Percentiles rank a stretch among this genome's conserved stretches.
These are phyloP conservation scores for Aphelenchoides besseyi DNA, from an alignment of 1,140 invertebrate species.

Conservation along the genomic window DNA sequence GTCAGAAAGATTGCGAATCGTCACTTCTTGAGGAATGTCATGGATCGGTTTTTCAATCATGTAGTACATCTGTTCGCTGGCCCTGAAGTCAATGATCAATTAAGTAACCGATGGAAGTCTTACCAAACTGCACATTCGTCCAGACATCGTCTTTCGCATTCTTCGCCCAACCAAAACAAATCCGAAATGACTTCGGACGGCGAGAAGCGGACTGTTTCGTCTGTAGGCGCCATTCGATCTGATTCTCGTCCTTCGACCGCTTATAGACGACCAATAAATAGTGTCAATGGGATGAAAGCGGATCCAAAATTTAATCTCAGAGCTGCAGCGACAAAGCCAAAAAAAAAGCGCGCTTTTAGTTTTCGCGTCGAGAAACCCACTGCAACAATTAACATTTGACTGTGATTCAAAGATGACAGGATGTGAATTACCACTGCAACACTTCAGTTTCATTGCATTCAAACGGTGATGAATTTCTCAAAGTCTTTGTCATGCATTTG, in stretches of 20 bases:
- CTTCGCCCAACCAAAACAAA: constrained; percentile 38
- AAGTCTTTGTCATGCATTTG: too few species aligned
- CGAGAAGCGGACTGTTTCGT: neutral
- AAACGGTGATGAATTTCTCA: too few species aligned
- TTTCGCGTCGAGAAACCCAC: neutral
- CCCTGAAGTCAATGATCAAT: constrained; percentile 33
- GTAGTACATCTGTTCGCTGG: constrained; percentile 35
- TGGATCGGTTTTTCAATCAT: constrained; percentile 18
- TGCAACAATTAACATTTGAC: too few species aligned
- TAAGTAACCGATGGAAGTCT: constrained; percentile 11
- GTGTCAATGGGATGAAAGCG: neutral
- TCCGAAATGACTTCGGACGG: constrained; percentile 29
- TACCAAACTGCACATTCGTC: constrained; percentile 41
- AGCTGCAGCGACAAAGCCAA: neutral
- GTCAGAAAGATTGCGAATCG: neutral
- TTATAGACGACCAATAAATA: too few species aligned
- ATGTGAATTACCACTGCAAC: too few species aligned
- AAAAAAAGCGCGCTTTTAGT: neutral
- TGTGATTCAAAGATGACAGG: too few species aligned
- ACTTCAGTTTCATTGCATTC: too few species aligned
- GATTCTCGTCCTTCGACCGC: neutral
- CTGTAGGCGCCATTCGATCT: neutral
- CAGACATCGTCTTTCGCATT: constrained; percentile 42
- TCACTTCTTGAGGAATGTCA: constrained; percentile 5
- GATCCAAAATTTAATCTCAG: neutral